A percentile compares a stretch with the other conserved stretches of the same genome.
Conservation (phyloP, 2,888 invertebrate species). For the Sesamia inferens region DNA sequence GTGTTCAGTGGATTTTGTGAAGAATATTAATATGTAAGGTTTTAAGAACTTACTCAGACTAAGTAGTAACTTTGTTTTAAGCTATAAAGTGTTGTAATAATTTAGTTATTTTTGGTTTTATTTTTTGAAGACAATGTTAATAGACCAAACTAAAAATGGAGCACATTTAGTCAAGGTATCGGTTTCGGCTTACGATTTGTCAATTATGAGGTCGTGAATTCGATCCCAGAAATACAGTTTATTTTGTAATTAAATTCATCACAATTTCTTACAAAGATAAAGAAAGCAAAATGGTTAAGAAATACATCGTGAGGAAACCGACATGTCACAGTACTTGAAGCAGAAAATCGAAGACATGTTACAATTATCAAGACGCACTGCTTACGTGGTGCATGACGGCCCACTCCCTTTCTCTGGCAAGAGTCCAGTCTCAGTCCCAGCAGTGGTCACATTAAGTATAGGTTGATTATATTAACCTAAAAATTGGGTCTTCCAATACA, state of each 20-base stretch:
- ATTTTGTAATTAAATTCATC: too few species aligned
- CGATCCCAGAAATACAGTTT: too few species aligned
- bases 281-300: too few species aligned
- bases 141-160: too few species aligned
- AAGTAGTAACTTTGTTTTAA: neutral
- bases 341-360: neutral
- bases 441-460: neutral
- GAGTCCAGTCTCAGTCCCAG: neutral
- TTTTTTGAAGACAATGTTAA: too few species aligned
- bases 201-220: too few species aligned
- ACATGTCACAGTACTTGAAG: neutral
- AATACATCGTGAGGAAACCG: neutral
- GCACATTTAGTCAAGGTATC: too few species aligned
- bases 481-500: neutral
- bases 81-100: neutral
- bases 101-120: neutral
- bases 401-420: neutral
- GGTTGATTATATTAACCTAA: neutral
- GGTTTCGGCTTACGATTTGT: too few species aligned
- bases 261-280: too few species aligned
- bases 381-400: neutral
- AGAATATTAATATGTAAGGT: neutral
- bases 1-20: constrained; percentile 10
- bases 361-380: neutral
- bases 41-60: neutral